A percentile compares a stretch with the other conserved stretches of the same genome.
These are phyloP conservation scores for Trachops cirrhosus DNA, from an alignment of 2,797 vertebrate genomes.

Conservation along the genomic window DNA sequence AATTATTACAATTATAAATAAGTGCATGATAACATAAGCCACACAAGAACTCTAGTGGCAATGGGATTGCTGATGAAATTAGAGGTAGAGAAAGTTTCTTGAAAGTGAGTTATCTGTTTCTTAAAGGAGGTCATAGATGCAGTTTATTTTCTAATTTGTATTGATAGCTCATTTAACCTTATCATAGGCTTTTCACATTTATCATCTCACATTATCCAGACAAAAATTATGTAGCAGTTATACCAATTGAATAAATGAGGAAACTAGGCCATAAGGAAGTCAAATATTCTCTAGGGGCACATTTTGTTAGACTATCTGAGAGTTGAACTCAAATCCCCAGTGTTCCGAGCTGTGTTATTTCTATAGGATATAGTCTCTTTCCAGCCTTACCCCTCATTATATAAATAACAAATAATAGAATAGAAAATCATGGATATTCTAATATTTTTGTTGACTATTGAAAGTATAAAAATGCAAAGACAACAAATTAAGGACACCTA, in stretches of 20 bases:
- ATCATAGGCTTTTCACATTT: background rate
- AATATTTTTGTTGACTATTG: conserved; percentile 16
- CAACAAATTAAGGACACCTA: background rate
- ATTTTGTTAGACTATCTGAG: conserved; percentile 1
- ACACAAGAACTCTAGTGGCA: background rate
- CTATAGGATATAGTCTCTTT: background rate
- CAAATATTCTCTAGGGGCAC: background rate
- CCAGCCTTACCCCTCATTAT: background rate
- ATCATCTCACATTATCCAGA: background rate
- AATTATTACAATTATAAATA: conserved; percentile 20
- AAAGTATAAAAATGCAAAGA: background rate
- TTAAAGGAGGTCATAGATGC: background rate
- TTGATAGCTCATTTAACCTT: background rate
- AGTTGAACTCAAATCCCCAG: background rate
- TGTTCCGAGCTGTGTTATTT: background rate
- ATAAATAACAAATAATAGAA: background rate
- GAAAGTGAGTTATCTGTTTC: background rate
- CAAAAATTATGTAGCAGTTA: background rate
- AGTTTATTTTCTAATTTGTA: background rate
- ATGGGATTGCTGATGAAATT: background rate
- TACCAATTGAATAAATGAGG: background rate
- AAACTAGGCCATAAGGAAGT: background rate
- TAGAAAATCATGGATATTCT: background rate
- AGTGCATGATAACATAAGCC: background rate
- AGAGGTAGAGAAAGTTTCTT: background rate